phyloP scores from a whole-genome alignment of 2,888 invertebrate species.

The Sinelater perroti region DNA sequence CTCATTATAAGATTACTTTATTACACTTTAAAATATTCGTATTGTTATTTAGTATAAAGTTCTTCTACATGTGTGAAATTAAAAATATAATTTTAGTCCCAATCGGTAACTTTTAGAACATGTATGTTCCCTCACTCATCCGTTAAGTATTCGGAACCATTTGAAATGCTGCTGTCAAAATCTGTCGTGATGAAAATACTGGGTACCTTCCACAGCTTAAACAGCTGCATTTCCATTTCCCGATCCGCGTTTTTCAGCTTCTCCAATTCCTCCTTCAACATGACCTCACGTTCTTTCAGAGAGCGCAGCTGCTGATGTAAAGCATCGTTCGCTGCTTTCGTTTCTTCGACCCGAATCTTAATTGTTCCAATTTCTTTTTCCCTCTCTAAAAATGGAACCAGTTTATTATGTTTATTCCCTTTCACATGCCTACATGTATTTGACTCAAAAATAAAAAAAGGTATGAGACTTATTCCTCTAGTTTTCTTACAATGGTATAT shows the following conservation, averaged over 20 bases:
- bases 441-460: no score
- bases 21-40: no score
- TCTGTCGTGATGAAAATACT: conserved; percentile 55
- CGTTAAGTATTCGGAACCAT: conserved; percentile 29
- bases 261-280: conserved; percentile 52
- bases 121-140: conserved; percentile 22
- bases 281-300: conserved; percentile 53
- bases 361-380: conserved; percentile 58
- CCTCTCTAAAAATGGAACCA: conserved; percentile 50
- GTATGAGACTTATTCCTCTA: no score
- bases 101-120: no score
- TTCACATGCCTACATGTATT: no score
- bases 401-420: neutral
- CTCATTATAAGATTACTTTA: no score
- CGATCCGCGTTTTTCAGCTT: conserved; percentile 53
- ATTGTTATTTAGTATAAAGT: no score
- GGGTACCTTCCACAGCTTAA: conserved; percentile 58
- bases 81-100: no score
- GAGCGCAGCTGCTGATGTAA: conserved; percentile 53
- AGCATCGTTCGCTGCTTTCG: conserved; percentile 50
- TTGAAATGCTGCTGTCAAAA: conserved; percentile 29
- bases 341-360: conserved; percentile 52
- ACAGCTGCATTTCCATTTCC: conserved; percentile 53
- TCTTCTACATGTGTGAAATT: no score
- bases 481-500: no score